A percentile compares a stretch with the other conserved stretches of the same genome.
Conservation (phyloP, 2,888 invertebrate genomes). For the Ichneumoninae sp. region DNA sequence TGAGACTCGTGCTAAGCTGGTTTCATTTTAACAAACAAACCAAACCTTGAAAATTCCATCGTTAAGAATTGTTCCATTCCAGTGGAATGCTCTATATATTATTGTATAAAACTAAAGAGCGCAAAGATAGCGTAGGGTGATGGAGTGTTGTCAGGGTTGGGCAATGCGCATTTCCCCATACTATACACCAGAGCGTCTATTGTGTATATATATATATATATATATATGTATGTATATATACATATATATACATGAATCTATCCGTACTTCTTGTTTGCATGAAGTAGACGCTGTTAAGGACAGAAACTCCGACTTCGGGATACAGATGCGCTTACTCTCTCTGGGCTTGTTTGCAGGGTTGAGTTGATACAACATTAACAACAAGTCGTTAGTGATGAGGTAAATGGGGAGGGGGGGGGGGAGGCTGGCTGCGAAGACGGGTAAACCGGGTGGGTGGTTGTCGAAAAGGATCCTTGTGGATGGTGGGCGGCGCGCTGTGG, state of each 20-base stretch:
- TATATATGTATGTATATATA: conserved; percentile 30
- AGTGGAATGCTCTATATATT: not conserved
- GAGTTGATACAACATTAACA: conserved; percentile 81
- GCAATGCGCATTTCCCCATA: conserved; percentile 31
- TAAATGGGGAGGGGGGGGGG: conserved; percentile 63
- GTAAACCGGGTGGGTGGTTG: conserved; percentile 35
- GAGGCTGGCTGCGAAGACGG: conserved; percentile 42
- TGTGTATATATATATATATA: conserved; percentile 22
- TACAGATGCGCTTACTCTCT: conserved; percentile 35
- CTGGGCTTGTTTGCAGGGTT: conserved; percentile 77
- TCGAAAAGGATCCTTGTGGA: conserved; percentile 26
- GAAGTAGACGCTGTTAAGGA: conserved; percentile 51
- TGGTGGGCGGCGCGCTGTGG: conserved; percentile 54
- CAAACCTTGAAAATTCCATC: not conserved
- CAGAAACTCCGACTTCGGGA: conserved; percentile 48
- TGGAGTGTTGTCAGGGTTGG: conserved; percentile 13
- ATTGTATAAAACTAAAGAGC: not conserved
- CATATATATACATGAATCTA: not conserved
- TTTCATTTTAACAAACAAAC: not conserved
- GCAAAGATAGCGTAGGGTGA: conserved; percentile 1
- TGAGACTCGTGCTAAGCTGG: too few species aligned
- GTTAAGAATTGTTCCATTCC: not conserved
- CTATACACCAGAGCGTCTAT: conserved; percentile 6
- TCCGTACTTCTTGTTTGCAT: conserved; percentile 33
- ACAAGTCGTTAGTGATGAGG: conserved; percentile 82